Percentiles rank a stretch among this genome's conserved stretches.
phyloP scores from a whole-genome alignment of 1,140 invertebrate genomes.

The Leucophenga varia region DNA sequence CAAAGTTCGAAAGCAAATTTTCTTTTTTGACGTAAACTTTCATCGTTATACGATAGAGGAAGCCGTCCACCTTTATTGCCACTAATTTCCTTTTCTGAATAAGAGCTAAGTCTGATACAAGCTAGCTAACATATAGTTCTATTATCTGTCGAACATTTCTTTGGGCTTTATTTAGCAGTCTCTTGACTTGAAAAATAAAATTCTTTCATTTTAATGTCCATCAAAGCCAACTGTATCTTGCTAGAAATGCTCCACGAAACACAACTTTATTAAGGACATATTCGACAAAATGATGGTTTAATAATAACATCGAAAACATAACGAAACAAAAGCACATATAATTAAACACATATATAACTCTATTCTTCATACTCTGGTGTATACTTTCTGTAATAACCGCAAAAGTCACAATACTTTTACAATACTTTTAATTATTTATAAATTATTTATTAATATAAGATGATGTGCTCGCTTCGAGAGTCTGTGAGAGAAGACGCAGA shows the following conservation, averaged over 20 bases:
- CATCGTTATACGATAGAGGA: slow-evolving; percentile 1
- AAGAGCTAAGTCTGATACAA: background rate
- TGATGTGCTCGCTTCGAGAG: too few relatives aligned
- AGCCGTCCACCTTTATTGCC: slow-evolving; percentile 1
- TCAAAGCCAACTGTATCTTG: too few relatives aligned
- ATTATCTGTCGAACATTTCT: background rate
- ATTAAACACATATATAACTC: slow-evolving; percentile 2
- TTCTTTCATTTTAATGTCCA: background rate
- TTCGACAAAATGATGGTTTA: background rate
- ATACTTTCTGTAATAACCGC: too few relatives aligned
- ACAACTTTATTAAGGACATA: slow-evolving; percentile 1
- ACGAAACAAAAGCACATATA: slow-evolving; percentile 1
- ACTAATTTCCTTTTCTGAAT: background rate
- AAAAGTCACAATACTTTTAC: too few relatives aligned
- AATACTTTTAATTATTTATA: too few relatives aligned
- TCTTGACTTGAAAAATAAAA: background rate
- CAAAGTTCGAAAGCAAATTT: background rate
- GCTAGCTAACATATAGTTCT: background rate
- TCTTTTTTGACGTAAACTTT: too few relatives aligned
- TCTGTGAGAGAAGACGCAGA: too few relatives aligned
- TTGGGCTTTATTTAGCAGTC: slow-evolving; percentile 1
- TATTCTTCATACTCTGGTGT: background rate
- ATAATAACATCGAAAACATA: background rate
- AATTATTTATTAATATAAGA: too few relatives aligned
- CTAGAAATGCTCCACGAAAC: background rate